Conservation (phyloP, 2,888 invertebrate genomes). For the Anthophora plumipes region DNA sequence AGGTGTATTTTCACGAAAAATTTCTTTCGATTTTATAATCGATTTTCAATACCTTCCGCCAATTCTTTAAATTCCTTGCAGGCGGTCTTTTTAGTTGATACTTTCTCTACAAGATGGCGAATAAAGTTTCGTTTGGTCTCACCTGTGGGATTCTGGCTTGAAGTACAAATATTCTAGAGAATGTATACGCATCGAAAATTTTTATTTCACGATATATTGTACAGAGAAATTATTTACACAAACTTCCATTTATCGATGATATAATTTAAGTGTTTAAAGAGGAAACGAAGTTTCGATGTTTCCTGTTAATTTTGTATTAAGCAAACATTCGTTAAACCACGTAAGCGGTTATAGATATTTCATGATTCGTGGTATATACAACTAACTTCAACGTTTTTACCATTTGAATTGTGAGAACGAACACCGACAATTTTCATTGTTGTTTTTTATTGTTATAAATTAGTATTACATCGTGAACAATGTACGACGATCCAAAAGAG, state of each 20-base stretch:
- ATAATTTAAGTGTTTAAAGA: background rate
- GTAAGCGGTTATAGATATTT: background rate
- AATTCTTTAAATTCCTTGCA: constrained; percentile 36
- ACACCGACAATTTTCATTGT: background rate
- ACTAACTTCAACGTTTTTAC: constrained; percentile 36
- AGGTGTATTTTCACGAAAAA: background rate
- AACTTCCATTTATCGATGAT: background rate
- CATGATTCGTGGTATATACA: background rate
- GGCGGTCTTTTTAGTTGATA: constrained; percentile 44
- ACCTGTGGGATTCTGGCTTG: background rate
- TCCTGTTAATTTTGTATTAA: background rate
- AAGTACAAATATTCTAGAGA: background rate
- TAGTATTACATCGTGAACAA: constrained; percentile 29
- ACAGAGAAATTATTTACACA: background rate
- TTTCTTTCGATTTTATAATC: background rate
- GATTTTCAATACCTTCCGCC: background rate
- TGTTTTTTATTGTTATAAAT: constrained; percentile 22
- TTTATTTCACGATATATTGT: background rate
- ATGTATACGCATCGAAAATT: background rate
- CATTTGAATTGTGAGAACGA: constrained; percentile 40
- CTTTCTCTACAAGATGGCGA: constrained; percentile 21
- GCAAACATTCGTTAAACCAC: background rate
- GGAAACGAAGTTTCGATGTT: background rate
- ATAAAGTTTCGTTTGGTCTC: background rate
- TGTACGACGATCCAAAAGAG: constrained; percentile 88